These are phyloP conservation scores for Danio aesculapii DNA, from an alignment of 2,797 vertebrate genomes.

Conservation along the genomic window DNA sequence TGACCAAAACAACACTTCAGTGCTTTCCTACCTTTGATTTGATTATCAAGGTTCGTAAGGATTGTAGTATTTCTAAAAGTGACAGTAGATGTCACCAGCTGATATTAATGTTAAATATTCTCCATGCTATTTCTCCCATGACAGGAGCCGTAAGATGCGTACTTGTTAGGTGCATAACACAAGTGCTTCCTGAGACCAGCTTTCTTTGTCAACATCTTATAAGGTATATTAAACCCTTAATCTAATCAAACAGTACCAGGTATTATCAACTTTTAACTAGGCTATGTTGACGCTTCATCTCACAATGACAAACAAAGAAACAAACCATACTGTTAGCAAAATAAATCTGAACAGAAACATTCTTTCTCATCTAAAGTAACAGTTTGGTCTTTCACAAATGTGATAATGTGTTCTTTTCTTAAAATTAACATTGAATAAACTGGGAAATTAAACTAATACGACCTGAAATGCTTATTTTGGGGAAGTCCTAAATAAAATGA, in stretches of 20 bases:
- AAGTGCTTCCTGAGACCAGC: slow-evolving; percentile 61
- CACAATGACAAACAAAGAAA: slow-evolving; percentile 46
- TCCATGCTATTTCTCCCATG: slow-evolving; percentile 42
- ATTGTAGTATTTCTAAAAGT: slow-evolving; percentile 39
- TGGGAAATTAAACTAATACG: not conserved
- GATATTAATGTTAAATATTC: slow-evolving; percentile 39
- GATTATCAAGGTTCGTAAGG: slow-evolving; percentile 52
- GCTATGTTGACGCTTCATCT: slow-evolving; percentile 55
- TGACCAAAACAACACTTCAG: slow-evolving; percentile 60
- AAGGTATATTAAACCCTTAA: slow-evolving; percentile 40
- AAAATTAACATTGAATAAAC: not conserved
- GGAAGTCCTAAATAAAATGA: not conserved
- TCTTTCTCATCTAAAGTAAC: slow-evolving; percentile 24
- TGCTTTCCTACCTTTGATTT: slow-evolving; percentile 64
- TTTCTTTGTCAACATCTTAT: slow-evolving; percentile 36
- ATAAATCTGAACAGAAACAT: slow-evolving; percentile 36
- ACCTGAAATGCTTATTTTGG: slow-evolving; percentile 8
- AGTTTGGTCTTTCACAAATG: slow-evolving; percentile 21
- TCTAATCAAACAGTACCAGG: slow-evolving; percentile 39
- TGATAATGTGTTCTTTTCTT: not conserved
- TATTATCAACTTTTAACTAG: slow-evolving; percentile 44
- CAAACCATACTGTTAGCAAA: slow-evolving; percentile 38
- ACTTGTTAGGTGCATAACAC: slow-evolving; percentile 20
- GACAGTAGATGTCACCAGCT: slow-evolving; percentile 45
- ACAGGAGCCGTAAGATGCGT: slow-evolving; percentile 28